Conservation (phyloP, 2,113 vertebrate genomes). For the Erinaceus europaeus region DNA sequence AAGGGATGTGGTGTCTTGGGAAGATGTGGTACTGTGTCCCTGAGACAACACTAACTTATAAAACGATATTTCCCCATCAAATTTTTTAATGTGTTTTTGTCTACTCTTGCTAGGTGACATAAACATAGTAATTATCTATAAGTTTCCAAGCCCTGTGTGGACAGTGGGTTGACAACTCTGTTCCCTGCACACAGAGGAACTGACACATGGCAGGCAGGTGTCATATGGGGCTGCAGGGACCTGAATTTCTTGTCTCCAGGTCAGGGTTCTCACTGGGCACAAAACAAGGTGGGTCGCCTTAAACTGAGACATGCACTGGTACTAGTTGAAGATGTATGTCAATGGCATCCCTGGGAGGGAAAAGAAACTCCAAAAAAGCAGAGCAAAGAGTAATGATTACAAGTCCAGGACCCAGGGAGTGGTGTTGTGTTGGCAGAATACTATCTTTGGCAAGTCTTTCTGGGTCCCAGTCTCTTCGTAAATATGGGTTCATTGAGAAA, state of each 20-base stretch:
- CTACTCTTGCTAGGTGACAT: too few relatives aligned
- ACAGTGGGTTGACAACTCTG: neutral
- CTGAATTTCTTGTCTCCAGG: neutral
- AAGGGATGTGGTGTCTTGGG: too few relatives aligned
- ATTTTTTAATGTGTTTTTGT: too few relatives aligned
- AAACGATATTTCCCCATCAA: too few relatives aligned
- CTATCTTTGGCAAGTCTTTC: neutral
- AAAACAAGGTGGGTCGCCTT: too few relatives aligned
- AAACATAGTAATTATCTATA: neutral
- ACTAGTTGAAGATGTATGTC: neutral
- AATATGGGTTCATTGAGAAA: neutral
- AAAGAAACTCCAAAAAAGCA: neutral
- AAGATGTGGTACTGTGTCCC: too few relatives aligned
- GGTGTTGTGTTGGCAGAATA: rapidly evolving
- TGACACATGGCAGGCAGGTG: neutral
- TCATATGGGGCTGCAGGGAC: too few relatives aligned
- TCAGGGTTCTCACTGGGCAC: neutral
- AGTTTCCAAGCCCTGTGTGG: neutral
- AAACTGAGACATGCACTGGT: too few relatives aligned
- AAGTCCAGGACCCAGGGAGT: neutral
- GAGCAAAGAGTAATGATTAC: neutral
- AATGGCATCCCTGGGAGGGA: neutral
- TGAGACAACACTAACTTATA: too few relatives aligned
- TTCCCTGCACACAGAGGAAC: neutral
- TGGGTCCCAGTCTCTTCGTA: neutral